These are phyloP conservation scores for Apogon hyalosoma DNA, from an alignment of 2,797 vertebrate species.

Conservation along the genomic window DNA sequence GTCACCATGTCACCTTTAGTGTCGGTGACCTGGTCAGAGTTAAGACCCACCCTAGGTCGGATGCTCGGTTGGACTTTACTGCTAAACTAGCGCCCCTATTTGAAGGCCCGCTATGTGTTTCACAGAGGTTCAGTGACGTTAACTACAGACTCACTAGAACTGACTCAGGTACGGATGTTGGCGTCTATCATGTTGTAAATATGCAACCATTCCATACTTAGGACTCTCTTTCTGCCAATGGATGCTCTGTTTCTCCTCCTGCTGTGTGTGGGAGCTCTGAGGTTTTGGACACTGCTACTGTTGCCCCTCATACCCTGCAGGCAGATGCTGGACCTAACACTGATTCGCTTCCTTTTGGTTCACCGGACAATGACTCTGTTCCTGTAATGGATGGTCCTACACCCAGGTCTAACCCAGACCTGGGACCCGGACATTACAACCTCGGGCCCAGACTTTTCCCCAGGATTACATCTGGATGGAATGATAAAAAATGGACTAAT, in stretches of 20 bases:
- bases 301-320: not conserved
- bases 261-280: conserved; percentile 2
- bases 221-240: conserved; percentile 1
- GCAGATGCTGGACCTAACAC: too few relatives aligned
- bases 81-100: too few relatives aligned
- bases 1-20: too few relatives aligned
- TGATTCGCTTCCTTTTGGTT: too few relatives aligned
- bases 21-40: too few relatives aligned
- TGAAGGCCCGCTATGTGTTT: too few relatives aligned
- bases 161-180: not conserved
- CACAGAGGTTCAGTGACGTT: not conserved
- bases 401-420: not conserved
- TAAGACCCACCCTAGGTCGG: too few relatives aligned
- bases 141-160: not conserved
- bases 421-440: conserved; percentile 1
- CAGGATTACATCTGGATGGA: not conserved
- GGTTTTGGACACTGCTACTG: not conserved
- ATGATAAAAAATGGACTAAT: not conserved
- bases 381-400: too few relatives aligned
- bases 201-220: too few relatives aligned
- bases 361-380: too few relatives aligned
- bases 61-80: too few relatives aligned
- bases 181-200: conserved; percentile 22
- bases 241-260: not conserved
- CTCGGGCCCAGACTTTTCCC: not conserved